Base-by-base conservation (phyloP, 2,113 vertebrate genomes). In the Proteles cristata region DNA sequence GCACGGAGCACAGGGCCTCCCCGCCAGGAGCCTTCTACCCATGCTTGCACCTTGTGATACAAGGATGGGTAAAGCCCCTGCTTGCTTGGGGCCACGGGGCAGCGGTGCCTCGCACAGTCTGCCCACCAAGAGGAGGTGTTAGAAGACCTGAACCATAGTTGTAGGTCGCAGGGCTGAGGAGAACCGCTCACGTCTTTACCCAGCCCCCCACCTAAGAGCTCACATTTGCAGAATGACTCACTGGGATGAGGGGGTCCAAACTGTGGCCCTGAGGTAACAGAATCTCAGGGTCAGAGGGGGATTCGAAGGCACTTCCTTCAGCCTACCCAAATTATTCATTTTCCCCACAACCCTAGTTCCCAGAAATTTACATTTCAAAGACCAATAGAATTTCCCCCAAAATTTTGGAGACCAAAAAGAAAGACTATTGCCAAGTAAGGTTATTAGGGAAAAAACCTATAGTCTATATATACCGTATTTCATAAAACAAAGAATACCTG, bases 351-450 rank as follows among this genome's bases (percentile, higher is more conserved):
- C 71, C 33, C 68, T 50, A 92, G 58, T 96, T 97, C 94, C 87
- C 92, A 98, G 96, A 98, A 96, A 97, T 92, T 92, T 85, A 94
- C 92, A 95, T 89, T 94, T 98, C 74, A 97, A 96, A 97, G 88
- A 95, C 92, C 69, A 95, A 92, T 87, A 96, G 96, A 97, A 97
- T 90, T 97, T 94, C 94, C 97, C 98, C 96, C 73, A 35, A 87
- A 97, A 92, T 95, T 97, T 87, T 97, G 55, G 92, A 97, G 71
- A 83, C 87, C 74, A 96, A 96, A 95, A 95, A 92, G 74, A 83
- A 89, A 96, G 66, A 11, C 31, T 45, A 33, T 61, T 92, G 61
- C 83, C 68, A 80, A 95, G 45, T 95, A 82, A 80, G 68, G 48
- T 86, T 96, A 93, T 94, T 80, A 89, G 90, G 94, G 95, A 93